phyloP scores from a whole-genome alignment of 2,888 invertebrate genomes.

The Aporophyla nigra region DNA sequence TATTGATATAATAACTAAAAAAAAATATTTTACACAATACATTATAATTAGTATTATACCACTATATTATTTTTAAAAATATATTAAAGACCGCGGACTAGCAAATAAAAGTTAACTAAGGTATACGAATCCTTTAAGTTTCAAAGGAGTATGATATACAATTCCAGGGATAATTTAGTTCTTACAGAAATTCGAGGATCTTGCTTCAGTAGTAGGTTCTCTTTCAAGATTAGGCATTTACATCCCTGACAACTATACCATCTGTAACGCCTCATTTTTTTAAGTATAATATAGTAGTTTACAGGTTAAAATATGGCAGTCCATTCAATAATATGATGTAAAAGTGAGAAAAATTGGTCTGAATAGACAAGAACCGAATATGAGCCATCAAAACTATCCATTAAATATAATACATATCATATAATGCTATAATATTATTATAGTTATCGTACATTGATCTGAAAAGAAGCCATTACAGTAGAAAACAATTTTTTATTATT shows the following conservation, averaged over 20 bases:
- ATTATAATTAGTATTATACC: conserved; percentile 91
- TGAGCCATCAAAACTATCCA: conserved; percentile 80
- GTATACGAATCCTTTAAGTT: conserved; percentile 79
- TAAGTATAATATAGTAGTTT: conserved; percentile 76
- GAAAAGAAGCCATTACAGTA: conserved; percentile 88
- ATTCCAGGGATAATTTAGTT: conserved; percentile 63
- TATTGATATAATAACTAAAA: conserved; percentile 90
- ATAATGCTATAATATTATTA: conserved; percentile 76
- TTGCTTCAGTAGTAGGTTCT: conserved; percentile 34
- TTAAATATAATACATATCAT: conserved; percentile 80
- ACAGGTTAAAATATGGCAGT: conserved; percentile 88
- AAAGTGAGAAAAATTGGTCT: conserved; percentile 90
- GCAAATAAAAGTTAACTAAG: conserved; percentile 88
- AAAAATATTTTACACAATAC: conserved; percentile 91
- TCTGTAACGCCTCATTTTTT: conserved; percentile 58
- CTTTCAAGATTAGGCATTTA: conserved; percentile 58
- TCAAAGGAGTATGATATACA: conserved; percentile 72
- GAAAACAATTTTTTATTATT: conserved; percentile 84
- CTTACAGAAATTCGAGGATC: conserved; percentile 58
- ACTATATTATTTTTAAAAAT: conserved; percentile 88
- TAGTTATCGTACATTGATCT: conserved; percentile 83
- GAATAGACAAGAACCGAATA: conserved; percentile 82
- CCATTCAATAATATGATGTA: conserved; percentile 86
- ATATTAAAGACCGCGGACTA: conserved; percentile 89
- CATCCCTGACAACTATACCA: conserved; percentile 59